phyloP scores from a whole-genome alignment of 2,797 vertebrate species.

The Champsocephalus esox region DNA sequence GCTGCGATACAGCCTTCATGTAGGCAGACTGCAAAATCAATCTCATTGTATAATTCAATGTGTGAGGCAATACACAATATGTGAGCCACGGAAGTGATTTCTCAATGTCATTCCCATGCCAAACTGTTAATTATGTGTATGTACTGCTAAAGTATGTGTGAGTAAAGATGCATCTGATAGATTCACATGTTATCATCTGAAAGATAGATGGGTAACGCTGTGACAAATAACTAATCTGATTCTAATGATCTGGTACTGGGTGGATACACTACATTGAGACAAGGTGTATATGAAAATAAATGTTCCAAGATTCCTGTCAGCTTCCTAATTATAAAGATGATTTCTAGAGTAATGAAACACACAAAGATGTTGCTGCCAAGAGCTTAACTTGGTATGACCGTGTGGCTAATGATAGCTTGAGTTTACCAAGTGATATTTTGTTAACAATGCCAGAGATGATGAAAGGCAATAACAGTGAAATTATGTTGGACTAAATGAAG shows the following conservation, averaged over 20 bases:
- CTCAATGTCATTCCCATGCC: neutral
- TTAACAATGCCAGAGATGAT: too few relatives aligned
- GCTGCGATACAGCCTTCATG: neutral
- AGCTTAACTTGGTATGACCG: too few relatives aligned
- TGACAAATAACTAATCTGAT: neutral
- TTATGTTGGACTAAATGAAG: too few relatives aligned
- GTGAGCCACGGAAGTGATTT: conserved; percentile 2
- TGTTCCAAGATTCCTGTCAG: too few relatives aligned
- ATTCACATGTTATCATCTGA: neutral
- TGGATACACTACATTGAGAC: neutral
- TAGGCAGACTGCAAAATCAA: neutral
- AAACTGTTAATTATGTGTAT: neutral
- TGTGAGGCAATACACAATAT: conserved; percentile 8
- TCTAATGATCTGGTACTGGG: neutral
- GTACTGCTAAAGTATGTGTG: neutral
- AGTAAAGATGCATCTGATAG: neutral
- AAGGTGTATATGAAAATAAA: neutral
- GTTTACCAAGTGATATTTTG: neutral
- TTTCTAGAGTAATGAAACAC: too few relatives aligned
- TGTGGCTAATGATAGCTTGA: neutral
- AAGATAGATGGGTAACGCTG: neutral
- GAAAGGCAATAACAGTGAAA: too few relatives aligned
- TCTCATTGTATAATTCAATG: conserved; percentile 12
- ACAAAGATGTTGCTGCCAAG: too few relatives aligned
- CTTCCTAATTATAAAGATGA: too few relatives aligned